Base-by-base conservation (phyloP, 2,888 invertebrate genomes). In the Chymomyza amoena region DNA sequence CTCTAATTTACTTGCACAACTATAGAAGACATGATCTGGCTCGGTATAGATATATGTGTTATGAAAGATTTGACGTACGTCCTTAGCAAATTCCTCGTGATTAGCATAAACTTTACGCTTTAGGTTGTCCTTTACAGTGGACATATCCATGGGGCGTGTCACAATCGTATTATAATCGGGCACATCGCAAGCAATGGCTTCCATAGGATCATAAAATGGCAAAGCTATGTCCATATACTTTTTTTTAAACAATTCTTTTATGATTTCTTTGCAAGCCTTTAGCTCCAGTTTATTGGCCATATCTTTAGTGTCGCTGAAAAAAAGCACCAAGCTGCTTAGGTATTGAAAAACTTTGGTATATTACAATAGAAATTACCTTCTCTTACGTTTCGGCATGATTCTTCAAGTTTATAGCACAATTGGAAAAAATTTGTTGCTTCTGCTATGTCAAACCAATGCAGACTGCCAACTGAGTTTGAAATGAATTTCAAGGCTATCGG, bases 21-120 rank as follows among this genome's bases (percentile, higher is more conserved):
- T n/a, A n/a, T n/a, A n/a, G n/a, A n/a, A n/a, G n/a, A n/a, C 1
- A 52, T 83, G 83, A 0, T 36, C 67, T 0, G 75, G 72, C 9
- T 3, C 52, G 4, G 87, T 80, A n/a, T 82, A 84, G 36, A 74
- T 13, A 61, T 82, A 84, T 0, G 83, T 60, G 25, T 84, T 84
- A 45, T 68, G 50, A 56, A 84, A 84, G 15, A 87, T 77, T 0
- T 68, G 32, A 0, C 73, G 73, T 16, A 87, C 28, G 60, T 84
- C 83, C 6, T 51, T 16, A 1, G 73, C 87, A 50, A 84, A 84
- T 0, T 82, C 74, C 0, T 5, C 5, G 6, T 75, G 70, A 28
- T 50, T 72, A 3, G 6, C 0, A 63, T 83, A 83, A 6, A 61
- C 70, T 2, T 73, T 51, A 0, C 45, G 7, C 6, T 61, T n/a